Conservation (phyloP, 2,888 invertebrate species). For the Branchellion lobata region DNA sequence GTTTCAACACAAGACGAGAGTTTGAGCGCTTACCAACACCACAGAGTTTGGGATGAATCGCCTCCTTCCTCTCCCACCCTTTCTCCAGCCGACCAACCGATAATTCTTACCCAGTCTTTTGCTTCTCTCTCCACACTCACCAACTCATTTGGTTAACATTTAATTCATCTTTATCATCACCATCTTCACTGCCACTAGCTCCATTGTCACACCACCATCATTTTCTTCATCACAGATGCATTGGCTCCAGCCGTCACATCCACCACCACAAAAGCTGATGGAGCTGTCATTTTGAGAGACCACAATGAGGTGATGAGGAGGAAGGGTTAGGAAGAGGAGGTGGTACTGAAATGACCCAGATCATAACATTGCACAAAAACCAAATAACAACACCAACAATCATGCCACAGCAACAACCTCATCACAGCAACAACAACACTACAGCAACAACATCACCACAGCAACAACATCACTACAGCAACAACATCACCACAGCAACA, state of each 20-base stretch:
- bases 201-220: neutral
- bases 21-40: no score
- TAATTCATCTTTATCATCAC: neutral
- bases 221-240: constrained; percentile 49
- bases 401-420: no score
- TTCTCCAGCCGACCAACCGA: neutral
- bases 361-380: no score
- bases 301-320: constrained; percentile 46
- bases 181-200: neutral
- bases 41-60: constrained; percentile 1
- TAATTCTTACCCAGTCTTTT: neutral
- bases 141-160: constrained; percentile 11
- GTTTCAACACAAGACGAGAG: neutral
- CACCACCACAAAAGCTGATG: constrained; percentile 51
- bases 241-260: constrained; percentile 51
- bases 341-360: no score
- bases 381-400: no score
- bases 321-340: no score
- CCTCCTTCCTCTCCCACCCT: neutral
- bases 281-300: constrained; percentile 55
- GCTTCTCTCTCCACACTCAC: neutral
- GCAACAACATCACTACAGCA: no score
- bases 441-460: no score
- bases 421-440: no score
- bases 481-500: no score